phyloP scores from a whole-genome alignment of 1,140 invertebrate genomes.

The Drosophila bifasciata region DNA sequence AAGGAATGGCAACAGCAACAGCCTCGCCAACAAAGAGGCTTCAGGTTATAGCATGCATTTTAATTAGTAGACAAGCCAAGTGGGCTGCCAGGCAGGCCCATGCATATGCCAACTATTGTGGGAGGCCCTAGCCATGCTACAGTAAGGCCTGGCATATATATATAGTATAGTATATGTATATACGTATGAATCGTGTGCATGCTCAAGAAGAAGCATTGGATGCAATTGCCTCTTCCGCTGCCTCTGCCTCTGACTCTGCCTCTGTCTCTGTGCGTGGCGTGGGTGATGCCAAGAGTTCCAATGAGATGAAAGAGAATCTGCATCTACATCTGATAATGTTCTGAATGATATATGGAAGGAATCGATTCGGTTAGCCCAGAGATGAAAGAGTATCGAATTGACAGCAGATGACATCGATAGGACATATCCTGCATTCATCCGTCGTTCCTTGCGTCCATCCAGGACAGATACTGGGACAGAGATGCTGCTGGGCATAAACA shows the following conservation, averaged over 20 bases:
- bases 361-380: neutral
- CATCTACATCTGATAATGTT: slow-evolving; percentile 5
- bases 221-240: slow-evolving; percentile 21
- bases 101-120: neutral
- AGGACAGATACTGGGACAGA: slow-evolving; percentile 26
- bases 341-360: slow-evolving; percentile 19
- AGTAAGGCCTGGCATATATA: neutral
- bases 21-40: slow-evolving; percentile 75
- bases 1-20: slow-evolving; percentile 38
- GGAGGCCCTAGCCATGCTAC: too few relatives aligned
- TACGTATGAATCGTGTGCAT: slow-evolving; percentile 36
- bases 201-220: slow-evolving; percentile 36
- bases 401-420: slow-evolving; percentile 29
- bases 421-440: too few relatives aligned
- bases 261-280: slow-evolving; percentile 2
- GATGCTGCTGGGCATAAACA: slow-evolving; percentile 37
- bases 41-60: slow-evolving; percentile 82
- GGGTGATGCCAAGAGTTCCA: slow-evolving; percentile 31
- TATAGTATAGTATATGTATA: neutral
- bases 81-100: slow-evolving; percentile 50
- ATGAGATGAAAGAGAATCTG: neutral
- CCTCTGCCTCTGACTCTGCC: neutral
- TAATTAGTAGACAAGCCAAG: slow-evolving; percentile 82
- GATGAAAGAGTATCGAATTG: slow-evolving; percentile 17
- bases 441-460: too few relatives aligned